A percentile compares a stretch with the other conserved stretches of the same genome.
Conservation (phyloP, 2,888 invertebrate genomes). For the Helobdella robusta region DNA sequence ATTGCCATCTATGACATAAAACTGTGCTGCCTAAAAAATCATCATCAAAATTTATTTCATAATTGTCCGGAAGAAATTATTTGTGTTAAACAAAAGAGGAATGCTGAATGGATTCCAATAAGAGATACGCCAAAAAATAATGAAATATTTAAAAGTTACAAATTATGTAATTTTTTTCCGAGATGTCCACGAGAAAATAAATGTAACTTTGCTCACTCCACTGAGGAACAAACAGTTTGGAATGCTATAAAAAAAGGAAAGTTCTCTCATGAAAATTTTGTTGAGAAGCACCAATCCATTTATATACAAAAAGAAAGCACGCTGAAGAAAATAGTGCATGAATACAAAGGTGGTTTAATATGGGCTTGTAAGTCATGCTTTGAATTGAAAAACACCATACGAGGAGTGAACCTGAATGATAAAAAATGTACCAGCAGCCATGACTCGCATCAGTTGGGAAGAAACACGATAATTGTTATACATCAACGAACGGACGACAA, state of each 20-base stretch:
- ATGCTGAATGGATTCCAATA: constrained; percentile 37
- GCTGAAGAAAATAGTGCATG: too few relatives aligned
- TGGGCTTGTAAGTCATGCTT: too few relatives aligned
- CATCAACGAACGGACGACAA: too few relatives aligned
- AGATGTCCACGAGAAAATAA: constrained; percentile 33
- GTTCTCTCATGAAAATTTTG: constrained; percentile 43
- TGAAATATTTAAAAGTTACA: constrained; percentile 40
- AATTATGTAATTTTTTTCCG: constrained; percentile 38
- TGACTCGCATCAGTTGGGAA: too few relatives aligned
- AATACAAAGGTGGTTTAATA: too few relatives aligned
- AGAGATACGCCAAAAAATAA: constrained; percentile 41
- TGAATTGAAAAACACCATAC: too few relatives aligned
- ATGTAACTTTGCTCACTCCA: constrained; percentile 43
- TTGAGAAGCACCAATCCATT: constrained; percentile 35
- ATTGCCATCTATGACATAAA: too few relatives aligned
- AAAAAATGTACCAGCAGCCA: background rate
- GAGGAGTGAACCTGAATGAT: too few relatives aligned
- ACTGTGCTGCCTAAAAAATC: too few relatives aligned
- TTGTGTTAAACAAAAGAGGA: constrained; percentile 34
- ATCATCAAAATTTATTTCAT: too few relatives aligned
- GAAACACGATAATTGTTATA: too few relatives aligned
- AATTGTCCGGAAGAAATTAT: constrained; percentile 41
- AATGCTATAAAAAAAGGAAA: constrained; percentile 41
- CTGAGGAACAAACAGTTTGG: constrained; percentile 41
- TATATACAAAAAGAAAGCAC: background rate